Evolutionary conservation across 2,113 vertebrate genomes (phyloP).

Genomic region (Cavia porcellus): DNA sequence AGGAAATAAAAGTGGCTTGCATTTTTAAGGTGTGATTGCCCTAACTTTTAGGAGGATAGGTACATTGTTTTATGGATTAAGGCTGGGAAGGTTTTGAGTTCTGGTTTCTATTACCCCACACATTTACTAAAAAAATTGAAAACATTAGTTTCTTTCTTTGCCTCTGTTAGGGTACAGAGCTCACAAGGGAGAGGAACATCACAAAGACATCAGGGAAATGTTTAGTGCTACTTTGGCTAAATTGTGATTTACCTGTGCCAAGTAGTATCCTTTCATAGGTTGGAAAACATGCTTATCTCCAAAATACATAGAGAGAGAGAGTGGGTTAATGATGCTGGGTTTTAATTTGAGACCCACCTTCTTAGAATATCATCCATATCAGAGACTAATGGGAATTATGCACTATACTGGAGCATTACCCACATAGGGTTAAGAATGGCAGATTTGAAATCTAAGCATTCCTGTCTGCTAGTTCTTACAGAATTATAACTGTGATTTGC

Average conservation of each 20-base stretch:
- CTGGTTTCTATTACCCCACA: constrained; percentile 20
- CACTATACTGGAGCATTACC: background rate
- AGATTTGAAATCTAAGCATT: background rate
- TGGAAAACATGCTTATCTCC: constrained; percentile 16
- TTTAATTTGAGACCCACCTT: background rate
- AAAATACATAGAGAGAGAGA: background rate
- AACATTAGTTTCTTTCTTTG: background rate
- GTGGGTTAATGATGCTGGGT: background rate
- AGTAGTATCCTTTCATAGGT: background rate
- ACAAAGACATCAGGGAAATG: background rate
- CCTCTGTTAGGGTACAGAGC: background rate
- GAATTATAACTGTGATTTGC: constrained; percentile 5
- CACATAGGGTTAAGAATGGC: background rate
- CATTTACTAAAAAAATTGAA: constrained; percentile 30
- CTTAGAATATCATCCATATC: background rate
- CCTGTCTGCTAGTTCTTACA: background rate
- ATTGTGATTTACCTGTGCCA: background rate
- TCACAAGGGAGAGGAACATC: background rate
- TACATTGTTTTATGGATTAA: constrained; percentile 48
- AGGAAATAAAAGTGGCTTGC: background rate
- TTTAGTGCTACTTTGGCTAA: background rate
- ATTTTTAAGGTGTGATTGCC: constrained; percentile 44
- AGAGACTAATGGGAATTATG: background rate
- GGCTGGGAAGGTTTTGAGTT: background rate
- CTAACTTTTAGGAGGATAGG: background rate